These are phyloP conservation scores for Leuciscus idus DNA, from an alignment of 2,113 vertebrate species.

Conservation along the genomic window DNA sequence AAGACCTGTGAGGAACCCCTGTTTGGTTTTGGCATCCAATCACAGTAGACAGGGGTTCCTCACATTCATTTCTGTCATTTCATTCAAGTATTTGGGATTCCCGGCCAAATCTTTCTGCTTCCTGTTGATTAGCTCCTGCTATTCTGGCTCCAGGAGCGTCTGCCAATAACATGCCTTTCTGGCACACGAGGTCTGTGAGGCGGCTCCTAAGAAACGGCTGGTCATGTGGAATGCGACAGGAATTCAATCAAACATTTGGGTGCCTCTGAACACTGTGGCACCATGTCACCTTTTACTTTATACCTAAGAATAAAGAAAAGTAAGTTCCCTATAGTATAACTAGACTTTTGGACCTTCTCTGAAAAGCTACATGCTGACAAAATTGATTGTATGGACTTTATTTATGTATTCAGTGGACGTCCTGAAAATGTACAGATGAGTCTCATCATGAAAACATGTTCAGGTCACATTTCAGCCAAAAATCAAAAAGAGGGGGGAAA, in stretches of 20 bases:
- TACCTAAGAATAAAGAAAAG: background rate
- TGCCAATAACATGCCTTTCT: conserved; percentile 53
- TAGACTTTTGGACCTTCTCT: background rate
- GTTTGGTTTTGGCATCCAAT: conserved; percentile 6
- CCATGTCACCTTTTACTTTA: conserved; percentile 57
- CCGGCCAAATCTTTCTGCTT: conserved; percentile 64
- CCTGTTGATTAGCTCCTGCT: conserved; percentile 66
- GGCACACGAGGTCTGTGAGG: conserved; percentile 49
- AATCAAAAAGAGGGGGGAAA: too few species aligned
- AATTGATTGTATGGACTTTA: background rate
- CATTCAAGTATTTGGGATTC: conserved; percentile 40
- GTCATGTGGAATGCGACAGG: conserved; percentile 61
- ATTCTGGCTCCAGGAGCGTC: conserved; percentile 59
- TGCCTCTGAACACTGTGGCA: conserved; percentile 63
- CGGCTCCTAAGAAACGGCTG: conserved; percentile 45
- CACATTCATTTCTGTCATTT: conserved; percentile 47
- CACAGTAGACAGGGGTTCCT: conserved; percentile 18
- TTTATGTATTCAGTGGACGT: too few species aligned
- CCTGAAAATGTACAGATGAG: too few species aligned
- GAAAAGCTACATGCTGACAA: background rate
- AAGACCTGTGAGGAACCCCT: conserved; percentile 7
- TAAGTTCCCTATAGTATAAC: background rate
- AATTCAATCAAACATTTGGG: conserved; percentile 67
- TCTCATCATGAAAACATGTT: too few species aligned
- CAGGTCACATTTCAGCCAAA: too few species aligned